Conservation (phyloP, 2,888 invertebrate genomes). For the Clitarchus hookeri region DNA sequence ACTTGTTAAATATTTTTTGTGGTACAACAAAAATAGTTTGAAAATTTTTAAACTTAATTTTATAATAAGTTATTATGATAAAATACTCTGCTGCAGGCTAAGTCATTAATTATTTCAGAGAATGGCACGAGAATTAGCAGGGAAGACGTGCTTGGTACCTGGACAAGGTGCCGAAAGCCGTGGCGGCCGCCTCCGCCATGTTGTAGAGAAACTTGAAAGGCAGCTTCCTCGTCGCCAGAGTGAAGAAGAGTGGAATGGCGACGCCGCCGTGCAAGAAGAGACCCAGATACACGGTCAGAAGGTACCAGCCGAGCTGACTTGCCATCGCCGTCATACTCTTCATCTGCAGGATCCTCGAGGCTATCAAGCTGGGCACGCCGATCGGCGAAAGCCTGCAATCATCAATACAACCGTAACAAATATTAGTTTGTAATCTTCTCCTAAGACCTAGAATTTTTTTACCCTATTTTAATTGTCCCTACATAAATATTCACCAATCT, state of each 20-base stretch:
- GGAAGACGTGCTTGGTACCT: constrained; percentile 57
- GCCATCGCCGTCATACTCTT: constrained; percentile 81
- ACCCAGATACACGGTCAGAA: constrained; percentile 88
- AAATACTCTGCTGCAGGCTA: too few species aligned
- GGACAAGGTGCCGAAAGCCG: constrained; percentile 95
- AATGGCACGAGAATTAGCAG: too few species aligned
- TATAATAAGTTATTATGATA: too few species aligned
- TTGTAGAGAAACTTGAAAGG: constrained; percentile 82
- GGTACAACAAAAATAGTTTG: too few species aligned
- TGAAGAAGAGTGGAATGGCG: constrained; percentile 84
- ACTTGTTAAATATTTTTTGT: too few species aligned
- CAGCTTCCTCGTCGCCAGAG: constrained; percentile 77
- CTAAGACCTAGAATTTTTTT: too few species aligned
- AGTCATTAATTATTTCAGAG: too few species aligned
- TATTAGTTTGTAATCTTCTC: too few species aligned
- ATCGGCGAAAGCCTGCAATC: constrained; percentile 79
- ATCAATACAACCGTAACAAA: too few species aligned
- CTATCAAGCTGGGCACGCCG: constrained; percentile 86
- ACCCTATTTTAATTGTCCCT: too few species aligned
- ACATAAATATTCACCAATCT: too few species aligned
- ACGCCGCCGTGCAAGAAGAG: constrained; percentile 90
- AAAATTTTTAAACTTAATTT: too few species aligned
- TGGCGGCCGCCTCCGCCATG: constrained; percentile 89
- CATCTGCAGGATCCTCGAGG: constrained; percentile 90
- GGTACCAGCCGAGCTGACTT: constrained; percentile 90